Evolutionary conservation across 2,113 vertebrate species (phyloP).

Genomic region (Poecilia latipinna): DNA sequence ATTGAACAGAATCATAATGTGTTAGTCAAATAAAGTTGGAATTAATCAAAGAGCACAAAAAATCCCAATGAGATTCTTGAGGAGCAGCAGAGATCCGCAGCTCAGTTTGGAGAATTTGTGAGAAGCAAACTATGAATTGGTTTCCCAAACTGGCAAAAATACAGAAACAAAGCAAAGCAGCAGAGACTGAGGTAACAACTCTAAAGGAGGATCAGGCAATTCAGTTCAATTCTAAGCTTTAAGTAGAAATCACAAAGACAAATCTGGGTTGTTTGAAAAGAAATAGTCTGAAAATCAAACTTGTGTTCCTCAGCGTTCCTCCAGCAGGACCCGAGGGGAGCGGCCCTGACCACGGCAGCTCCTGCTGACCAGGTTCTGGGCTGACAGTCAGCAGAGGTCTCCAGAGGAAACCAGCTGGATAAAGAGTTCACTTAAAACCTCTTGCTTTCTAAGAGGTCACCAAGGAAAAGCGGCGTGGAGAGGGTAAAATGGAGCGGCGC

Average conservation of each 20-base stretch:
- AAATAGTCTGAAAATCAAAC: constrained; percentile 71
- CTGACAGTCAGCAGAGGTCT: constrained; percentile 62
- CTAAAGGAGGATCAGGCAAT: no score
- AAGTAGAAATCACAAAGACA: constrained; percentile 45
- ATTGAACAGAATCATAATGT: no score
- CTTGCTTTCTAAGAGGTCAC: constrained; percentile 75
- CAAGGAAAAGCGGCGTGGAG: constrained; percentile 60
- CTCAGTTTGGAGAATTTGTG: no score
- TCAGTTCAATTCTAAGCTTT: neutral
- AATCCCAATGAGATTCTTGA: no score
- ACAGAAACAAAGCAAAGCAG: no score
- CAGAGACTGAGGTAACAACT: no score
- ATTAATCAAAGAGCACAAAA: no score
- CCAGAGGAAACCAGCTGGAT: constrained; percentile 56
- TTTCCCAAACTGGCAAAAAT: no score
- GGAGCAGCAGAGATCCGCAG: no score
- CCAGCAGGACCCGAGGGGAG: constrained; percentile 68
- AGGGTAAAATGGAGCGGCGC: constrained; percentile 49
- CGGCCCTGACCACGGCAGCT: constrained; percentile 79
- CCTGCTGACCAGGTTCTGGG: constrained; percentile 78
- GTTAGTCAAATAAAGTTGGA: no score
- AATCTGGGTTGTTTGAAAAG: constrained; percentile 62
- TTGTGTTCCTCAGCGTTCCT: constrained; percentile 34
- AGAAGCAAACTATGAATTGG: no score
- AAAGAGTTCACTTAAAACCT: constrained; percentile 74